Evolutionary conservation across 30 jellyfish, hydroid and myxozoan genomes (phyloP).

Genomic region (Hydra vulgaris): DNA sequence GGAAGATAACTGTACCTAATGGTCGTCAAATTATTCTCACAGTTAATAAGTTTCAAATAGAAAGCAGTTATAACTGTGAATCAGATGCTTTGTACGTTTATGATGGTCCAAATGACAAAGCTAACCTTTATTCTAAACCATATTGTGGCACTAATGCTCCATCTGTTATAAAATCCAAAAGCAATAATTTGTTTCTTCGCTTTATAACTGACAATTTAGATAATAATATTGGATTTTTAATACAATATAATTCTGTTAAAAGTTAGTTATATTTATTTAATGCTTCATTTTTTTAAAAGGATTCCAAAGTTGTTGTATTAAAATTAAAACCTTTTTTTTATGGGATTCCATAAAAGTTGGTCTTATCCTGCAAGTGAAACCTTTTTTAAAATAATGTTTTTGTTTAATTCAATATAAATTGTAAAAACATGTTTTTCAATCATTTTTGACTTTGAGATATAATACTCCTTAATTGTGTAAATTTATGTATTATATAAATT

Average conservation of each 20-base stretch:
- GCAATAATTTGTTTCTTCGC: conserved; percentile 38
- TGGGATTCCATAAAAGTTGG: no score
- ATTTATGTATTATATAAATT: no score
- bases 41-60: conserved; percentile 39
- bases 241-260: conserved; percentile 53
- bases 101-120: conserved; percentile 61
- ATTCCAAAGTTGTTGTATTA: neutral
- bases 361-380: no score
- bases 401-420: no score
- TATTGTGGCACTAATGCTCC: conserved; percentile 56
- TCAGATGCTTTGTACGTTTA: conserved; percentile 60
- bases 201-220: conserved; percentile 42
- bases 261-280: conserved; percentile 32
- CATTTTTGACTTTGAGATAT: no score
- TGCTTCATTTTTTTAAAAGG: neutral
- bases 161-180: conserved; percentile 33
- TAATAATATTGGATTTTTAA: conserved; percentile 36
- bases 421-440: no score
- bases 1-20: conserved; percentile 54
- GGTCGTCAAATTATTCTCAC: conserved; percentile 46
- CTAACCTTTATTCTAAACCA: conserved; percentile 48
- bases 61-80: conserved; percentile 44
- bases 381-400: no score
- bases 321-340: no score
- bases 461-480: no score